Conservation (phyloP, 2,888 invertebrate species). For the Cataglyphis altisquamis region DNA sequence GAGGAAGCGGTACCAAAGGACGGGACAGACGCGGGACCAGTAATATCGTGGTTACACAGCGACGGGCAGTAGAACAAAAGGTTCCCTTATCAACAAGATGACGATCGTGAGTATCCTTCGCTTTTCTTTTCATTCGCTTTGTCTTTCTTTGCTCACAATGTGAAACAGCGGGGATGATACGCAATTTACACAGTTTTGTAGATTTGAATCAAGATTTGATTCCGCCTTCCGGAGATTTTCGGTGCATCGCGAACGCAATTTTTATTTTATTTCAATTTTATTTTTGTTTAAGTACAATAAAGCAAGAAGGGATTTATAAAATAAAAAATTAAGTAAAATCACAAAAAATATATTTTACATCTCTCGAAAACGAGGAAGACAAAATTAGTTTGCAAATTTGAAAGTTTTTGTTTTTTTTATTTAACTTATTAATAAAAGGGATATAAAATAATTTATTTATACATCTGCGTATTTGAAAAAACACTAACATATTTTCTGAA, state of each 20-base stretch:
- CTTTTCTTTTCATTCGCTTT: neutral
- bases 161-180: neutral
- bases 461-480: neutral
- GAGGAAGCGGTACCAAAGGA: neutral
- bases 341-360: neutral
- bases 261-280: neutral
- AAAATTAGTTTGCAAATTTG: neutral
- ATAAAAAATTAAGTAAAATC: neutral
- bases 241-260: neutral
- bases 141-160: neutral
- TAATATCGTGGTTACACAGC: slow-evolving; percentile 4
- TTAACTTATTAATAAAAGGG: neutral
- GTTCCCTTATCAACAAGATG: slow-evolving; percentile 35
- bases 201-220: neutral
- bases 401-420: neutral
- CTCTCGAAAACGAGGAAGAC: neutral
- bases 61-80: neutral
- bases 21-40: slow-evolving; percentile 17
- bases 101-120: slow-evolving; percentile 59
- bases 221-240: neutral
- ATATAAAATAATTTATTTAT: neutral
- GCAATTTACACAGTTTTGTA: neutral
- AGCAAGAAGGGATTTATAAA: neutral
- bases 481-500: neutral
- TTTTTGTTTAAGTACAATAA: neutral